Percentiles rank a stretch among this genome's conserved stretches.
Conservation (phyloP, 2,113 vertebrate species). For the Neolamprologus fasciatus region DNA sequence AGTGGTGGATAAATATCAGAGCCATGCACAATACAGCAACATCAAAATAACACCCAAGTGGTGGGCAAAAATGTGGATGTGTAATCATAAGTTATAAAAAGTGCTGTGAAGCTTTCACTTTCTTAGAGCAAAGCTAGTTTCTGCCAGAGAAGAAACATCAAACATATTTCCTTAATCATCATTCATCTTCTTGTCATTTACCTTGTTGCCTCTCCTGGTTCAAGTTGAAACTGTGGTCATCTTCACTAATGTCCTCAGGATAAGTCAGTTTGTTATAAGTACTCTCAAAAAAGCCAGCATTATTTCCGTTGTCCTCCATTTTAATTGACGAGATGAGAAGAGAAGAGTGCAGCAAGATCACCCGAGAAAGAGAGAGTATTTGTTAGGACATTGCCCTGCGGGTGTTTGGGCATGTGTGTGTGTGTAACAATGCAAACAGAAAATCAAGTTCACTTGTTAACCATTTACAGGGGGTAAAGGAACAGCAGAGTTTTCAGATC, state of each 20-base stretch:
- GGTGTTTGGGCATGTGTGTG: neutral
- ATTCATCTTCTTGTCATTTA: neutral
- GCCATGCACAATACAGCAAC: neutral
- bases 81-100: neutral
- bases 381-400: constrained; percentile 46
- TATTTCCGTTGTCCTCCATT: constrained; percentile 27
- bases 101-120: neutral
- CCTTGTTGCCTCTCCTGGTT: constrained; percentile 17
- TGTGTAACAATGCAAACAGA: constrained; percentile 32
- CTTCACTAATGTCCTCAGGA: neutral
- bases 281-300: neutral
- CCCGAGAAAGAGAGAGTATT: neutral
- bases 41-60: neutral
- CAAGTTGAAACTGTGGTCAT: neutral
- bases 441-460: constrained; percentile 30
- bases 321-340: neutral
- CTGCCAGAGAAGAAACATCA: neutral
- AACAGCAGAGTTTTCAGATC: neutral
- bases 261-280: constrained; percentile 22
- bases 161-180: neutral
- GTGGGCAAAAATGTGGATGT: neutral
- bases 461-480: constrained; percentile 22
- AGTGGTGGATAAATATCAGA: neutral
- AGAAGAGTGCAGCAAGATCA: neutral
- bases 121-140: neutral